Evolutionary conservation across 2,888 invertebrate species (phyloP), one percentile per base, ranked within the genome.

Genomic region (Callyntrura sp.): DNA sequence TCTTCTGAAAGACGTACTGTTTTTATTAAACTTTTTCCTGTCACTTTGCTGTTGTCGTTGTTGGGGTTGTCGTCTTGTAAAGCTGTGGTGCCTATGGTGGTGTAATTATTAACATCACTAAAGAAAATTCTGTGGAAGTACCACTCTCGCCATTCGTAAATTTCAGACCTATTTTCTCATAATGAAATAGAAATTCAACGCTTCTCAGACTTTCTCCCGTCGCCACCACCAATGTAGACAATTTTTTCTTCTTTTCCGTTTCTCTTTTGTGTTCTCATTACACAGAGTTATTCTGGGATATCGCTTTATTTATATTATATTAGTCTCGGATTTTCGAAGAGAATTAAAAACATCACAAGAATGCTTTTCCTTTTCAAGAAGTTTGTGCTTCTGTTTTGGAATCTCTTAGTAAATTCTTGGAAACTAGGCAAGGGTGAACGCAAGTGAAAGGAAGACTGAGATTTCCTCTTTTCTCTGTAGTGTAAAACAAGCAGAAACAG

Each of bases 311-410:
- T n/a, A n/a, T n/a, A n/a, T 70, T 70, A 70, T n/a, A 70, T 70
- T 70, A 70, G 43, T 57, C 55, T 9, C n/a, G n/a, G n/a, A n/a
- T n/a, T n/a, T n/a, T n/a, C n/a, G n/a, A n/a, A n/a, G 78, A 17
- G 81, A 81, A 81, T 43, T 60, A 62, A 45, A 81, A 81, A 81
- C 62, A 62, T 81, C 81, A 60, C 60, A 81, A 57, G 60, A 81
- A 81, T 81, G 60, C 81, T 62, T 45, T 78, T 73, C 20, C 20
- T 73, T 25, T 78, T 14, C 28, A n/a, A n/a, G n/a, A n/a, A n/a
- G n/a, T 51, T 35, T 5, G 4, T 17, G 3, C 17, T 28, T 35
- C 55, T 82, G 70, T 68, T 23, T 25, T 65, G 65, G 23, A 65
- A 78, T 28, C 51, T 51, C 23, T 51, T 55, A 3, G 28, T 9